Conservation (phyloP, 1,140 invertebrate genomes). For the Drosophila asahinai region DNA sequence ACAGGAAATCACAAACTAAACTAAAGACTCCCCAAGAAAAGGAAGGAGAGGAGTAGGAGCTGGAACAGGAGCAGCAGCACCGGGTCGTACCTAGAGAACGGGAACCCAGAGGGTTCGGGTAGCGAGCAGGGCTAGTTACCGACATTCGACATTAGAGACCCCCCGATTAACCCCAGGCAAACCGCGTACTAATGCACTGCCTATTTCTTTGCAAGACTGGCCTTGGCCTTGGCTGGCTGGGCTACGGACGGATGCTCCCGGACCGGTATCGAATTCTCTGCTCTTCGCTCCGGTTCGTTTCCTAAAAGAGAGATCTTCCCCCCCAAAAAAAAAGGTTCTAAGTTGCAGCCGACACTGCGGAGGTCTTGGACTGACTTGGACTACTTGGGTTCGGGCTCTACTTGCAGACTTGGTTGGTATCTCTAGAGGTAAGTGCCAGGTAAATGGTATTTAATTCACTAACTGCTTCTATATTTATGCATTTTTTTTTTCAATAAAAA, state of each 20-base stretch:
- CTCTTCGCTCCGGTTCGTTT: conserved; percentile 33
- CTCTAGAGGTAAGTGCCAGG: conserved; percentile 31
- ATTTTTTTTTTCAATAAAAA: conserved; percentile 28
- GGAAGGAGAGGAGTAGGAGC: conserved; percentile 22
- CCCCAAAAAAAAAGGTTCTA: conserved; percentile 7
- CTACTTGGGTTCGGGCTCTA: conserved; percentile 9
- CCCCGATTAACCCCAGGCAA: conserved; percentile 35
- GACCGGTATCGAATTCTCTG: conserved; percentile 34
- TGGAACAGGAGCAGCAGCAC: conserved; percentile 27
- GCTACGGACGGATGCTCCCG: conserved; percentile 55
- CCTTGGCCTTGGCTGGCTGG: conserved; percentile 63
- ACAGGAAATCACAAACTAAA: conserved; percentile 31
- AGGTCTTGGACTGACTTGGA: conserved; percentile 17
- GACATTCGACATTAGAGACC: conserved; percentile 14
- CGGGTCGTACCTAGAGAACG: not conserved
- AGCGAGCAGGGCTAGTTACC: conserved; percentile 45
- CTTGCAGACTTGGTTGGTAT: conserved; percentile 6
- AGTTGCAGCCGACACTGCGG: conserved; percentile 21
- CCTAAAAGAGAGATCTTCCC: not conserved
- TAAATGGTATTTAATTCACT: conserved; percentile 11
- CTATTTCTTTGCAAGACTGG: conserved; percentile 82
- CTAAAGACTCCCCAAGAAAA: conserved; percentile 5
- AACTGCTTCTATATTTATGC: not conserved
- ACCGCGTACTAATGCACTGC: conserved; percentile 71
- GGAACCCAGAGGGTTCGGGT: conserved; percentile 15